Evolutionary conservation across 2,888 invertebrate species (phyloP), one percentile per base, ranked within the genome.

Genomic region (Tryphoninae sp.): DNA sequence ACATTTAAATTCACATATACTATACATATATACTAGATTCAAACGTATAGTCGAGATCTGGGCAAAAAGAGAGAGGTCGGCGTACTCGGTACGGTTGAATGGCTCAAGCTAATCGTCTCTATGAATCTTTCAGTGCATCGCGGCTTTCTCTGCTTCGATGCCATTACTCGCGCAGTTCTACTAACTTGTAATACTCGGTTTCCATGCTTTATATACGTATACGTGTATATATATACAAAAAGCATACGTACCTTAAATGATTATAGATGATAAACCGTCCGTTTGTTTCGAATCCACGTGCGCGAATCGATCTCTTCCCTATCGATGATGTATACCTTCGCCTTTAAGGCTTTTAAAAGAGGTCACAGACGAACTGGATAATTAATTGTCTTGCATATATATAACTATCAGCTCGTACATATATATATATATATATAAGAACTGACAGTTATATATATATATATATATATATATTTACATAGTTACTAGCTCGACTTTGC

Each of bases 121-220:
- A 83, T 78, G 80, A 78, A 83, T 83, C 83, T 83, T 83, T 71
- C 71, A 78, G 74, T 77, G 74, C 78, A 83, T 83, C 69, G 71
- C 58, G 72, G 80, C 80, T 82, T 80, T 80, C 80, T 77, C 80
- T 62, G 71, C 72, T 76, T 59, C 55, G 19, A 42, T 78, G 65
- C 61, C 67, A 73, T 72, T 73, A 73, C 61, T 51, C 65, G 65
- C 51, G 42, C 67, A 73, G 40, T 78, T 61, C 16, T 59, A 59
- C 71, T 65, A 49, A 78, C 13, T 78, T 67, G 55, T 72, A 78
- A 58, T 65, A 49, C 67, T 51, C 73, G 51, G 59, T 72, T 71
- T 53, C 67, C 26, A 67, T 65, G 42, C 40, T 42, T 33, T 26
- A 3, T 16, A 19, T 51, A 11, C 22, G 13, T 72, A 23, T 61